Evolutionary conservation across 2,888 invertebrate species (phyloP).

Genomic region (Lithosia quadra): DNA sequence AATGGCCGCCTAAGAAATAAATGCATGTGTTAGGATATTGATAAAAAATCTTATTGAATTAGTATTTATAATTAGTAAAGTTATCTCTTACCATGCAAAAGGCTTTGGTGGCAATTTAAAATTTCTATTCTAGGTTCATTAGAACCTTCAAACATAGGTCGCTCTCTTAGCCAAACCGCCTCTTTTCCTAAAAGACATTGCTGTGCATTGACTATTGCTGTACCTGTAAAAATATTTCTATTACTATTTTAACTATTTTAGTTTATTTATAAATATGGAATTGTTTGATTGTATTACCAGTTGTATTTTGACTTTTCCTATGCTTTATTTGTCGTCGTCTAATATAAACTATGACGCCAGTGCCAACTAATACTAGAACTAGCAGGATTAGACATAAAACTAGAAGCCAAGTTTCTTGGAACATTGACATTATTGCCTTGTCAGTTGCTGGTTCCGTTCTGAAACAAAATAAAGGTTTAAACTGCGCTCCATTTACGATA

Average conservation of each 20-base stretch:
- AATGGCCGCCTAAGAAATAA: conserved; percentile 70
- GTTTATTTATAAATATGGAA: not conserved
- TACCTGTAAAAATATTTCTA: conserved; percentile 56
- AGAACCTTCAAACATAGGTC: conserved; percentile 79
- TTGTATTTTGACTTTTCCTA: conserved; percentile 76
- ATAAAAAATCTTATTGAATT: not conserved
- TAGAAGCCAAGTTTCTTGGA: conserved; percentile 84
- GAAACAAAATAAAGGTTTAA: conserved; percentile 50
- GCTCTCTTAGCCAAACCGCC: conserved; percentile 81
- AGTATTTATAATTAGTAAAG: conserved; percentile 3
- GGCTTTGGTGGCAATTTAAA: conserved; percentile 79
- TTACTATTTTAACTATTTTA: not conserved
- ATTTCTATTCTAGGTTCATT: conserved; percentile 82
- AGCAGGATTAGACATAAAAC: conserved; percentile 78
- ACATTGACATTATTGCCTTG: conserved; percentile 81
- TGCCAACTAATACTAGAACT: conserved; percentile 73
- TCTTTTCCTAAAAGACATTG: conserved; percentile 82
- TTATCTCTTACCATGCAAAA: conserved; percentile 70
- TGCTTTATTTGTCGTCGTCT: conserved; percentile 76
- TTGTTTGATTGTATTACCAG: conserved; percentile 59
- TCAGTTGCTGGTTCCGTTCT: conserved; percentile 84
- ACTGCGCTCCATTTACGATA: not conserved
- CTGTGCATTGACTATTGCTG: conserved; percentile 78
- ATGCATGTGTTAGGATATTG: not conserved
- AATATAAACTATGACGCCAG: conserved; percentile 76